Conservation (phyloP, 2,888 invertebrate genomes). For the Leucophenga maculata region DNA sequence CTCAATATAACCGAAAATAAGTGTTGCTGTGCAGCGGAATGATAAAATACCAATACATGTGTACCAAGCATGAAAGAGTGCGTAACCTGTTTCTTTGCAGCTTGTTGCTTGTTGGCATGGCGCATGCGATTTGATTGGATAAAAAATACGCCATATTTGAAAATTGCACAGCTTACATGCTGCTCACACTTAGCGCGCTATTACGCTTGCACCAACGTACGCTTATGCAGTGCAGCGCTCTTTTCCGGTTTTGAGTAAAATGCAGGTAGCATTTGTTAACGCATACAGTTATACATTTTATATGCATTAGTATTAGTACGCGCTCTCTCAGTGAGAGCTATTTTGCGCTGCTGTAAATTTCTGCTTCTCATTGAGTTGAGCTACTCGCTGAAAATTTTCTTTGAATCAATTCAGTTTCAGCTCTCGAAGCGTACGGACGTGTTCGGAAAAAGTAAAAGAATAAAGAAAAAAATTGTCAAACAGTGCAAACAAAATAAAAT, state of each 20-base stretch:
- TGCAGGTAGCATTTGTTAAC: conserved; percentile 33
- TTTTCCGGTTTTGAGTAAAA: conserved; percentile 48
- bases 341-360: too few relatives aligned
- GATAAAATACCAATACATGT: background rate
- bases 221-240: conserved; percentile 39
- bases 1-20: background rate
- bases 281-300: background rate
- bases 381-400: background rate
- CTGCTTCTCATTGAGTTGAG: background rate
- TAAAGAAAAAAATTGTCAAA: conserved; percentile 16
- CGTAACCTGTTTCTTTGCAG: conserved; percentile 46
- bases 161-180: conserved; percentile 59
- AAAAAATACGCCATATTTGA: conserved; percentile 72
- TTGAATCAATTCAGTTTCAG: conserved; percentile 70
- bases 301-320: background rate
- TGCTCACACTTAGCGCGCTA: conserved; percentile 48
- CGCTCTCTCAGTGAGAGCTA: background rate
- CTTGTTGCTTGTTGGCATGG: conserved; percentile 60
- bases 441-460: conserved; percentile 56
- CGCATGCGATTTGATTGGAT: conserved; percentile 72
- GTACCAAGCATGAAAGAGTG: background rate
- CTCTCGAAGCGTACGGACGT: conserved; percentile 68
- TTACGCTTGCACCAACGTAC: conserved; percentile 39
- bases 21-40: conserved; percentile 13
- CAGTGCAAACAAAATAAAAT: conserved; percentile 36